Evolutionary conservation across 2,797 vertebrate species (phyloP), one percentile per base, ranked within the genome.

Genomic region (Micromesistius poutassou): DNA sequence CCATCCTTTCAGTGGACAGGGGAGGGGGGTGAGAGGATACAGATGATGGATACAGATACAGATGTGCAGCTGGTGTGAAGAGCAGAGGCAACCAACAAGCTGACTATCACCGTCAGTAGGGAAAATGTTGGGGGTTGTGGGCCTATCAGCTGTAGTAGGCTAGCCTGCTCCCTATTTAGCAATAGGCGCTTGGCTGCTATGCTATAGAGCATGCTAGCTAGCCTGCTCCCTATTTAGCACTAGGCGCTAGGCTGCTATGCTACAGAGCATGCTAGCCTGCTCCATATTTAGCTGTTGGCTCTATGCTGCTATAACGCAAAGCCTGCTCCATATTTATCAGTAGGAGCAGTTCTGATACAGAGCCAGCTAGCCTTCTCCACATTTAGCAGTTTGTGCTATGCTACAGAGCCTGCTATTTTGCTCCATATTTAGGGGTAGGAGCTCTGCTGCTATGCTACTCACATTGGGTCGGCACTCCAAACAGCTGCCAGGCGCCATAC

Each of bases 401-500:
- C 42, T 16, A 7, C 42, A 6, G 33, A 14, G 14, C 4, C 42
- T 3, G 7, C 12, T 13, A 46, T 5, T 10, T 10, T 38, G 36
- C 36, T 38, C 9, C 36, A 38, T 38, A 38, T 38, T 38, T 38
- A 40, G 38, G 1, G 5, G 38, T 40, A 40, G 38, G n/a, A n/a
- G 55, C 55, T 62, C 3, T 25, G 55, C 68, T 12, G 62, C 62
- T 68, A 68, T 28, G 62, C 70, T 33, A 33, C 70, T 33, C 70
- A 71, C 12, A 71, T 33, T 31, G 30, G 28, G 13, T 71, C 30
- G 10, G 70, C 30, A 14, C 30, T 71, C 42, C 6, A 88, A 92
- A 84, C 93, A 93, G 93, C 92, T 94, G 94, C 88, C 85, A 0
- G 91, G 90, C 89, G 90, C 90, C 93, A 82, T 6, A 35, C 71